Base-by-base conservation (phyloP, 2,888 invertebrate species). In the Sinotaia quadrata region DNA sequence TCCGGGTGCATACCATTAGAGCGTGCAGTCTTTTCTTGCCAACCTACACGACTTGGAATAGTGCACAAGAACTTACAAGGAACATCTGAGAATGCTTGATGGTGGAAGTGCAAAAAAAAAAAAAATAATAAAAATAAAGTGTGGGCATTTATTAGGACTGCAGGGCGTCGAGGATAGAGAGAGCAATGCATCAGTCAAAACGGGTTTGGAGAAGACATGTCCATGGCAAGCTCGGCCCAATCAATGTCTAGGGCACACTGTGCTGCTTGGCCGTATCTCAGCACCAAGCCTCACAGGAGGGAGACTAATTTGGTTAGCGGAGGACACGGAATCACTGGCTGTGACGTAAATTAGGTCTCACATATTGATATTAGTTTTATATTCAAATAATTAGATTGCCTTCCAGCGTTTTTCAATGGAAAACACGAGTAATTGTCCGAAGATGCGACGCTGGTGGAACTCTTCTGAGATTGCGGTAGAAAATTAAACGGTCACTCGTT, bases 341-440 rank as follows among this genome's bases (percentile, higher is more conserved):
- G 72, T 67, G 69, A 72, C 69, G 72, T 63, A 72, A 74, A 74
- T 74, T 69, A 70, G 72, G 72, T 75, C 69, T 75, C 78, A 74
- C 78, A 80, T 81, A 79, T 79, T 81, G 81, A 81, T 80, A 81
- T 80, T 79, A 77, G 75, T 79, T 71, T 67, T 71, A 72, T 72
- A 72, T 72, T 72, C 72, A 37, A 61, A 59, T 72, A 72, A 72
- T 72, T 60, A 60, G 72, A 72, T 72, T 68, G 44, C 60, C 49
- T n/a, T 56, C 47, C 59, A 54, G 61, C 61, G 68, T 51, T 65
- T 68, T 68, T 61, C 68, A 72, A 68, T 72, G 66, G 65, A 68
- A 72, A 72, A 68, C 67, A 65, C 66, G 57, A 65, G 72, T 72
- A 72, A 72, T 72, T 72, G 72, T 72, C 56, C 66, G 61, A 54